These are phyloP conservation scores for Philereme vetulata DNA, from an alignment of 2,888 invertebrate genomes.

Conservation along the genomic window DNA sequence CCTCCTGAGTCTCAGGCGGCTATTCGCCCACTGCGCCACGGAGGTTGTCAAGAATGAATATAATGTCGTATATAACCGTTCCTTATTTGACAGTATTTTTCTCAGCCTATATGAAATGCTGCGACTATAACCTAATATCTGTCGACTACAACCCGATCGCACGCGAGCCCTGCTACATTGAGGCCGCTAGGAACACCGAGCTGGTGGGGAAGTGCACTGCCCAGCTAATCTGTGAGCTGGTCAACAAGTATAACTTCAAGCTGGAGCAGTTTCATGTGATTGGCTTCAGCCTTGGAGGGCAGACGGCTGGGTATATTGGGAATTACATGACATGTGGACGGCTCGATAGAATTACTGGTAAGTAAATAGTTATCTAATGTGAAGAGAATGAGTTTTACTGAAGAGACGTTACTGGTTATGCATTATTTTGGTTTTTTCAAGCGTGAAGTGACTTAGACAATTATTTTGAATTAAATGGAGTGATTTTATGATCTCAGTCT, in stretches of 20 bases:
- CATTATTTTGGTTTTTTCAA: no score
- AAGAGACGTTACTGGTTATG: no score
- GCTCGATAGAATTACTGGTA: constrained; percentile 83
- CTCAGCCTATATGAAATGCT: constrained; percentile 80
- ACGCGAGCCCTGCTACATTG: constrained; percentile 83
- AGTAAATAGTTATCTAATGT: constrained; percentile 4
- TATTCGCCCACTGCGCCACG: no score
- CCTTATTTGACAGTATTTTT: constrained; percentile 20
- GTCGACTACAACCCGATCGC: constrained; percentile 85
- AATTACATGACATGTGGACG: constrained; percentile 71
- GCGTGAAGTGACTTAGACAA: no score
- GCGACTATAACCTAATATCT: constrained; percentile 84
- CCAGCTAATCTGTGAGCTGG: constrained; percentile 81
- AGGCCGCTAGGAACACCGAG: constrained; percentile 83
- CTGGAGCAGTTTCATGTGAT: constrained; percentile 83
- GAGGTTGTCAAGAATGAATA: no score
- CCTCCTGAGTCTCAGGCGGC: no score
- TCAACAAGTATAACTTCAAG: constrained; percentile 62
- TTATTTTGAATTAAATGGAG: no score
- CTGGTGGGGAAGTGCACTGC: constrained; percentile 85
- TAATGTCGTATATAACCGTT: no score
- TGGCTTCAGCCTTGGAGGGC: constrained; percentile 87
- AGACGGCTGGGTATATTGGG: constrained; percentile 81
- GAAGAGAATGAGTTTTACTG: background rate
- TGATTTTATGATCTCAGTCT: no score